phyloP scores from a whole-genome alignment of 2,797 vertebrate genomes.

The Oophaga sylvatica region DNA sequence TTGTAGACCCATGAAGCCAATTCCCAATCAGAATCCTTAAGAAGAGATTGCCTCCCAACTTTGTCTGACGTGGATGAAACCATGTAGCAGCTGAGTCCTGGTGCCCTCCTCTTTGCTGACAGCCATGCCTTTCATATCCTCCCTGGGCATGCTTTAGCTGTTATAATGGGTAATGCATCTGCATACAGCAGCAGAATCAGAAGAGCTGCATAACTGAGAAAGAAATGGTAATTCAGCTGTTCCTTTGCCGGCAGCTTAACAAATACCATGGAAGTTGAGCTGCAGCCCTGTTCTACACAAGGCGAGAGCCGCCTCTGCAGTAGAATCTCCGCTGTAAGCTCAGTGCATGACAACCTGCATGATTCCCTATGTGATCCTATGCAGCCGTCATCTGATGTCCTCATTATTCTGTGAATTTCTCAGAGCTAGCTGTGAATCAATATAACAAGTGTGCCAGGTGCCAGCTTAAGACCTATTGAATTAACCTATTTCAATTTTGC shows the following conservation, averaged over 20 bases:
- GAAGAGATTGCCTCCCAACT: conserved; percentile 47
- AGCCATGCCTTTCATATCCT: conserved; percentile 9
- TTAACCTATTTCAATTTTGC: no score
- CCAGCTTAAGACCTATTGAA: no score
- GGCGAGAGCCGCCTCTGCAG: conserved; percentile 8
- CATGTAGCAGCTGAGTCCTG: conserved; percentile 17
- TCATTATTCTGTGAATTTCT: not conserved
- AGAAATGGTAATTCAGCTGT: not conserved
- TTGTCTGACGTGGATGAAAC: conserved; percentile 36
- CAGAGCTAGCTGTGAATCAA: not conserved
- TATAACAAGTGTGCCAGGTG: not conserved
- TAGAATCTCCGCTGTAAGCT: conserved; percentile 1
- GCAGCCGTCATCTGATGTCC: not conserved
- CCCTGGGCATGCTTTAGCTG: conserved; percentile 36
- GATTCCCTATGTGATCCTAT: not conserved
- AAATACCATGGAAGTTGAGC: conserved; percentile 14
- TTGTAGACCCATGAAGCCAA: conserved; percentile 11
- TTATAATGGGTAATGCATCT: conserved; percentile 10
- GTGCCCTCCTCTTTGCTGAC: conserved; percentile 41
- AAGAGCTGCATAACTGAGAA: conserved; percentile 11
- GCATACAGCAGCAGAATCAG: conserved; percentile 13
- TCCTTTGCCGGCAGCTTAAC: not conserved
- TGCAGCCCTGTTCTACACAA: not conserved
- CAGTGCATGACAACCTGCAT: not conserved
- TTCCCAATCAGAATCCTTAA: conserved; percentile 29